Evolutionary conservation across 2,797 vertebrate genomes (phyloP).

Genomic region (Sebastes trivittatus): DNA sequence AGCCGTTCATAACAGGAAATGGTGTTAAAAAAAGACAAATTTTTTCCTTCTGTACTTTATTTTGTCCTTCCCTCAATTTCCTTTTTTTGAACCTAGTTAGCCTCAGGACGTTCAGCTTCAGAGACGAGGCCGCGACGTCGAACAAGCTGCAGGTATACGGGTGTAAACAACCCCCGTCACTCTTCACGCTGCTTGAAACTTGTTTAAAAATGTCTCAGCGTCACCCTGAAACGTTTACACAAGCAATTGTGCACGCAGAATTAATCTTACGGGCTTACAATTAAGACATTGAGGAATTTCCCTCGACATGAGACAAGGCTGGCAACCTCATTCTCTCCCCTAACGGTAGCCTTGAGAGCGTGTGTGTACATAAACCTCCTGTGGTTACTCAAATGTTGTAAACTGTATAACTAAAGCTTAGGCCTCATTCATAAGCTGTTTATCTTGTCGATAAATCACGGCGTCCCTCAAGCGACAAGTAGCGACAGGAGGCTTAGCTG

Average conservation of each 20-base stretch:
- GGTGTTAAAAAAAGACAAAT: background rate
- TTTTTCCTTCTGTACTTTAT: constrained; percentile 1
- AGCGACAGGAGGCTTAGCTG: constrained; percentile 66
- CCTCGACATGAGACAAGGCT: constrained; percentile 63
- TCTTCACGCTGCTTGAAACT: constrained; percentile 64
- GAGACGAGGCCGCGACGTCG: background rate
- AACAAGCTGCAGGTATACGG: constrained; percentile 52
- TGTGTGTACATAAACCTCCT: constrained; percentile 78
- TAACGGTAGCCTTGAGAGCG: constrained; percentile 76
- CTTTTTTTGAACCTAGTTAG: background rate
- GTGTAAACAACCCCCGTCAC: constrained; percentile 68
- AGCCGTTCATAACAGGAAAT: background rate
- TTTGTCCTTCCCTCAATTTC: constrained; percentile 5
- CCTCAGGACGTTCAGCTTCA: constrained; percentile 24
- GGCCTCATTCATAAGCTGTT: constrained; percentile 84
- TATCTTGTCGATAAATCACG: constrained; percentile 85
- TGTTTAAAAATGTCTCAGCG: constrained; percentile 74
- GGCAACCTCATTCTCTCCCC: constrained; percentile 65
- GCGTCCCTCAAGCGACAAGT: constrained; percentile 71
- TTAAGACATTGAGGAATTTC: constrained; percentile 78
- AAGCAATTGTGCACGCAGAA: constrained; percentile 64
- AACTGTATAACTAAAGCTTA: constrained; percentile 87
- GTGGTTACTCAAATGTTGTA: constrained; percentile 84
- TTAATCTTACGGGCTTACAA: constrained; percentile 74
- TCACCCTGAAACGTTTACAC: constrained; percentile 71